These are phyloP conservation scores for Pogonomyrmex barbatus DNA, from an alignment of 1,140 invertebrate species.

Conservation along the genomic window DNA sequence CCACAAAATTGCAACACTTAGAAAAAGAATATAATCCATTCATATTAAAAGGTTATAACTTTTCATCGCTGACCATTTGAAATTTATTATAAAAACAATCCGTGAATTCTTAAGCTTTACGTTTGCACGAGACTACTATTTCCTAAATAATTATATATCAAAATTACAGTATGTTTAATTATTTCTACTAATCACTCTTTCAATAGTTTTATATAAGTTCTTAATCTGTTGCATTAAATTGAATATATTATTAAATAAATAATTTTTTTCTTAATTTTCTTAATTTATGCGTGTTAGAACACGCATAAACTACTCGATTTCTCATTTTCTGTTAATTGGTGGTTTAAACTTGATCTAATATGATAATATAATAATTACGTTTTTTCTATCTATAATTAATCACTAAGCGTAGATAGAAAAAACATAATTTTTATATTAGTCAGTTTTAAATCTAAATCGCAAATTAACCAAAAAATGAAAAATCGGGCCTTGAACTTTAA, in stretches of 20 bases:
- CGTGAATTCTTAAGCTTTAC: neutral
- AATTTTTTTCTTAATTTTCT: neutral
- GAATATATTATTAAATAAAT: neutral
- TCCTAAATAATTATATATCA: neutral
- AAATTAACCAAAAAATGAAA: too few relatives aligned
- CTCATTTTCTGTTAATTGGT: too few relatives aligned
- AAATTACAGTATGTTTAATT: neutral
- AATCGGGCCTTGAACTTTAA: neutral
- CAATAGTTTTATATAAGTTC: neutral
- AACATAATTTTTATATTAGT: too few relatives aligned
- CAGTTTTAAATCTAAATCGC: too few relatives aligned
- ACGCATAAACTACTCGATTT: too few relatives aligned
- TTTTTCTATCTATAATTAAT: too few relatives aligned
- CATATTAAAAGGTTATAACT: neutral
- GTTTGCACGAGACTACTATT: neutral
- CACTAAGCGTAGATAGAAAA: too few relatives aligned
- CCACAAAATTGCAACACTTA: neutral
- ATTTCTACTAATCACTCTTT: neutral
- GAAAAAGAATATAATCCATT: slow-evolving; percentile 15
- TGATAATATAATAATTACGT: too few relatives aligned
- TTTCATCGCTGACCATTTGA: neutral
- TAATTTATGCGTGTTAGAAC: neutral
- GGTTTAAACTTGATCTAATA: too few relatives aligned
- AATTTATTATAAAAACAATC: slow-evolving; percentile 4
- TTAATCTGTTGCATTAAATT: neutral